A percentile compares a stretch with the other conserved stretches of the same genome.
Evolutionary conservation across 2,888 invertebrate genomes (phyloP).

Genomic region (Zootermopsis nevadensis): DNA sequence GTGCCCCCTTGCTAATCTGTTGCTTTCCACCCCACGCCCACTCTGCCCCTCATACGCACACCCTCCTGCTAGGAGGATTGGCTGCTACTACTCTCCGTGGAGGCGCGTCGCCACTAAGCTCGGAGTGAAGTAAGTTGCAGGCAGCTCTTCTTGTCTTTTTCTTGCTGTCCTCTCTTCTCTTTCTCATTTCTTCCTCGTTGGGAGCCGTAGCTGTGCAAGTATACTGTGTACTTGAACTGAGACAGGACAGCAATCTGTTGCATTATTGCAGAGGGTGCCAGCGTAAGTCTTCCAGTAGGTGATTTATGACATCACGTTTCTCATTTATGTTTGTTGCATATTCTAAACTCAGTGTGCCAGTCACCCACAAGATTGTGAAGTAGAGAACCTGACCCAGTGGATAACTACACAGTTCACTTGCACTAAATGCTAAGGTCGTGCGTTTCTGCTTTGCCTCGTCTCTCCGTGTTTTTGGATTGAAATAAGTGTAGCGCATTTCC

Average conservation of each 20-base stretch:
- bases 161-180: constrained; percentile 10
- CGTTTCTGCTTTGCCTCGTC: constrained; percentile 11
- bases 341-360: too few relatives aligned
- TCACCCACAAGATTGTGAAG: too few relatives aligned
- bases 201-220: constrained; percentile 12
- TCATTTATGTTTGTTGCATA: too few relatives aligned
- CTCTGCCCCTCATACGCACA: constrained; percentile 56
- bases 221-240: too few relatives aligned
- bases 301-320: too few relatives aligned
- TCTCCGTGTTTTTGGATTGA: not conserved
- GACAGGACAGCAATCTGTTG: too few relatives aligned
- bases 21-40: constrained; percentile 61
- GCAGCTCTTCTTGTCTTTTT: constrained; percentile 58
- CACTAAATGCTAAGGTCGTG: not conserved
- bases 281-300: too few relatives aligned
- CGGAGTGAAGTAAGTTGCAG: constrained; percentile 91
- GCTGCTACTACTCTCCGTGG: constrained; percentile 83
- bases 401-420: not conserved
- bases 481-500: too few relatives aligned
- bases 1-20: constrained; percentile 62
- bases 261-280: too few relatives aligned
- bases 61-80: constrained; percentile 55
- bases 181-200: not conserved
- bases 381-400: not conserved
- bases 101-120: constrained; percentile 93